phyloP scores from a whole-genome alignment of 2,888 invertebrate genomes.

The Rhagophthalmus giganteus region DNA sequence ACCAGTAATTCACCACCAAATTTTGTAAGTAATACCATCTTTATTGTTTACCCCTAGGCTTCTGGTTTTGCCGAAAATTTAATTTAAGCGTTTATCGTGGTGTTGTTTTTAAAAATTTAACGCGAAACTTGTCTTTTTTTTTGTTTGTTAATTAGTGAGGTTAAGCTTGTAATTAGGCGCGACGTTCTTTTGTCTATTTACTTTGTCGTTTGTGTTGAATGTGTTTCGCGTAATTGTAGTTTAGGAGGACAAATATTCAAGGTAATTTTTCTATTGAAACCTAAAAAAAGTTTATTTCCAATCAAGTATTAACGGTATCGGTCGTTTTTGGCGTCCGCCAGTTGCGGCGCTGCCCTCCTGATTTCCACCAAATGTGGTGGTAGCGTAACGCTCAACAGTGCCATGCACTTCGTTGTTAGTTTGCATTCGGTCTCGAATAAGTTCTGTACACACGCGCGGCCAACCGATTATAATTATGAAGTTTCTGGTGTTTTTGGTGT shows the following conservation, averaged over 20 bases:
- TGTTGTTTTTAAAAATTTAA: not conserved
- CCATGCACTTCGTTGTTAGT: slow-evolving; percentile 19
- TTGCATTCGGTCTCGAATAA: slow-evolving; percentile 2
- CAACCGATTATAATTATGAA: not conserved
- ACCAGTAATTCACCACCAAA: slow-evolving; percentile 67
- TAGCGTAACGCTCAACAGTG: slow-evolving; percentile 6
- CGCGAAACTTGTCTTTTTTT: slow-evolving; percentile 4
- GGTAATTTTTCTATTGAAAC: too few species aligned
- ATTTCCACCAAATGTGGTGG: slow-evolving; percentile 12
- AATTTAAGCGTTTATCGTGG: too few species aligned
- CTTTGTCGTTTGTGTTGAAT: too few species aligned
- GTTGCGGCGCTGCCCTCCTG: slow-evolving; percentile 35
- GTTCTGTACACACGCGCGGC: not conserved
- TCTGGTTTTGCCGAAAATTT: too few species aligned
- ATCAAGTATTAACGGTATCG: slow-evolving; percentile 37
- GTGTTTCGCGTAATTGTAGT: too few species aligned
- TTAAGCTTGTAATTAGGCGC: too few species aligned
- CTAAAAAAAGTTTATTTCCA: slow-evolving; percentile 35
- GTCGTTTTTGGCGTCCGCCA: slow-evolving; percentile 41
- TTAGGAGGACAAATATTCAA: too few species aligned
- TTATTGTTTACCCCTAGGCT: not conserved
- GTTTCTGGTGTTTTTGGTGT: slow-evolving; percentile 13
- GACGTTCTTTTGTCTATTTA: too few species aligned
- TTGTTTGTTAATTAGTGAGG: too few species aligned
- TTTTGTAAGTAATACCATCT: slow-evolving; percentile 57